These are phyloP conservation scores for Ichneumoninae sp. DNA, from an alignment of 2,888 invertebrate genomes.

Conservation along the genomic window DNA sequence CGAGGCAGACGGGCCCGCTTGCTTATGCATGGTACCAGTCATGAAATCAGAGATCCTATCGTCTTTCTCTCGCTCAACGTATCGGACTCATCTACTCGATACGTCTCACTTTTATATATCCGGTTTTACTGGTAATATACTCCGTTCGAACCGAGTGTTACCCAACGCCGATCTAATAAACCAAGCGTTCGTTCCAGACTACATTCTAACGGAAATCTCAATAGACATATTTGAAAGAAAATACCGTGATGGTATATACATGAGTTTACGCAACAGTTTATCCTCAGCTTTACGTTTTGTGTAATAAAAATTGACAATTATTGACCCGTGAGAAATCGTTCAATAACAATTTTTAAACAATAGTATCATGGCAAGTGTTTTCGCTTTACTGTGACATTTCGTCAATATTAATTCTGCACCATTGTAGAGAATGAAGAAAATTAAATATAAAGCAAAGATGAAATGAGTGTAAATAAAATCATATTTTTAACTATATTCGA, in stretches of 20 bases:
- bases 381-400: not conserved
- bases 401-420: no score
- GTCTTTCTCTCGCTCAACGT: slow-evolving; percentile 6
- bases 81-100: not conserved
- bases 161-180: not conserved
- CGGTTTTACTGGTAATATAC: not conserved
- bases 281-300: not conserved
- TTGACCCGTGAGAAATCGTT: not conserved
- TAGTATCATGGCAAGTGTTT: not conserved
- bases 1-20: not conserved
- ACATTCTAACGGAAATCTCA: not conserved
- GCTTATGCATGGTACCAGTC: not conserved
- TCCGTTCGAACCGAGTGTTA: not conserved
- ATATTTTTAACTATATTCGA: no score
- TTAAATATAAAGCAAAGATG: no score
- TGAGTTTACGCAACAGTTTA: not conserved
- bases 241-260: not conserved
- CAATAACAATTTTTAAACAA: not conserved
- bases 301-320: not conserved
- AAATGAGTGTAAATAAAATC: no score
- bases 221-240: not conserved
- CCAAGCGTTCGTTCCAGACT: not conserved
- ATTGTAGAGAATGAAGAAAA: no score
- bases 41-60: slow-evolving; percentile 3
- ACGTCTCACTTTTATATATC: not conserved